Conservation (phyloP, 2,888 invertebrate genomes). For the Carterocephalus palaemon region DNA sequence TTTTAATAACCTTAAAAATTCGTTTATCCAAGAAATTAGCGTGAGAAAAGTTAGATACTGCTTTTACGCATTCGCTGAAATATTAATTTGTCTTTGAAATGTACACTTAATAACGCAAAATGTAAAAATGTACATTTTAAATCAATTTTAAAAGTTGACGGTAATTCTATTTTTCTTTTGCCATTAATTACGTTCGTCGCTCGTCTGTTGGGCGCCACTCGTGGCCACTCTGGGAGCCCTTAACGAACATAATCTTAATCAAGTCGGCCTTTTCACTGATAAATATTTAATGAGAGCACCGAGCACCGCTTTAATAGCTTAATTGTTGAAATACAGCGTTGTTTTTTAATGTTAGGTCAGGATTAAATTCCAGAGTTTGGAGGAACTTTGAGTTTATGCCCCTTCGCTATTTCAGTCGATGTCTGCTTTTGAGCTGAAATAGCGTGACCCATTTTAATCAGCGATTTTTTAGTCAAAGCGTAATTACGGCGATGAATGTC, state of each 20-base stretch:
- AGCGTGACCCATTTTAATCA: constrained; percentile 19
- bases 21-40: constrained; percentile 14
- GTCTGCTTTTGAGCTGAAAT: constrained; percentile 23
- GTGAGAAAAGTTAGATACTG: not conserved
- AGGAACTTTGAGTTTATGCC: not conserved
- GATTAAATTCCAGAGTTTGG: not conserved
- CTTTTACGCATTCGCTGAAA: not conserved
- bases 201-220: constrained; percentile 1
- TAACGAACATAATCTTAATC: constrained; percentile 60
- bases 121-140: too few relatives aligned
- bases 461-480: constrained; percentile 23
- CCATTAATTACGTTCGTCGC: too few relatives aligned
- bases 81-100: not conserved
- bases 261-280: constrained; percentile 52
- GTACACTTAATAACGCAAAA: too few relatives aligned
- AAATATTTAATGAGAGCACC: constrained; percentile 65
- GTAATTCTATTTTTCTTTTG: too few relatives aligned
- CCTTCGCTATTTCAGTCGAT: constrained; percentile 36
- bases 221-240: constrained; percentile 4
- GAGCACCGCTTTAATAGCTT: constrained; percentile 54
- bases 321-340: constrained; percentile 52
- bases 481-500: constrained; percentile 19
- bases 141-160: too few relatives aligned
- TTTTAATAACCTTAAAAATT: constrained; percentile 17
- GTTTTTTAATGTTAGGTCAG: not conserved